Evolutionary conservation across 2,113 vertebrate genomes (phyloP).

Genomic region (Gracilinanus agilis): DNA sequence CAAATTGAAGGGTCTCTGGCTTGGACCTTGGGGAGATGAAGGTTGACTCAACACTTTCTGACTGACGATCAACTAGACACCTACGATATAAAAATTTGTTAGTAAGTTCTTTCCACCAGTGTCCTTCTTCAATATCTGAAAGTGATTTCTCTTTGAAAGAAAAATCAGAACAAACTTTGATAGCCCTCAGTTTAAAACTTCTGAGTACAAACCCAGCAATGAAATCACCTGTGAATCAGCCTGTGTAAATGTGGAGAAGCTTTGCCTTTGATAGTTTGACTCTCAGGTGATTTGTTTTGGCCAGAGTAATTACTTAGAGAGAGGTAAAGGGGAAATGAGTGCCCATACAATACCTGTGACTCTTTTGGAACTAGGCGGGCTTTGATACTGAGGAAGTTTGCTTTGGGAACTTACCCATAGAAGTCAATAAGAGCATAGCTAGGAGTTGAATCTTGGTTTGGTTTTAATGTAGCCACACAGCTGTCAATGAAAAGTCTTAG

Average conservation of each 20-base stretch:
- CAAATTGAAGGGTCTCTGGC: neutral
- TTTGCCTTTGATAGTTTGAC: neutral
- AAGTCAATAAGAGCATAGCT: slow-evolving; percentile 4
- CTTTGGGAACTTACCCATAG: neutral
- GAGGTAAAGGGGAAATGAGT: neutral
- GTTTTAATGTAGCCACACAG: neutral
- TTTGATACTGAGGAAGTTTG: slow-evolving; percentile 3
- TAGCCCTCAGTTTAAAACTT: neutral
- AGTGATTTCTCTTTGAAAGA: neutral
- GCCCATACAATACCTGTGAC: neutral
- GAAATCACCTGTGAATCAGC: neutral
- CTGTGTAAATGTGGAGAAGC: neutral
- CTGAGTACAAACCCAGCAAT: neutral
- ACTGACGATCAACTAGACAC: neutral
- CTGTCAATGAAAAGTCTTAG: neutral
- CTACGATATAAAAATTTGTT: neutral
- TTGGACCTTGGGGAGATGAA: neutral
- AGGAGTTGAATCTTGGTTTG: neutral
- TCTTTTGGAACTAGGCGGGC: neutral
- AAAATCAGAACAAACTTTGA: neutral
- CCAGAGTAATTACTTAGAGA: neutral
- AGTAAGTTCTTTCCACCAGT: neutral
- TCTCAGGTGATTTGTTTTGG: neutral
- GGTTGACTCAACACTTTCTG: neutral
- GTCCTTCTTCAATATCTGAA: neutral